phyloP scores from a whole-genome alignment of 2,797 vertebrate genomes.

The Alfaro cultratus region DNA sequence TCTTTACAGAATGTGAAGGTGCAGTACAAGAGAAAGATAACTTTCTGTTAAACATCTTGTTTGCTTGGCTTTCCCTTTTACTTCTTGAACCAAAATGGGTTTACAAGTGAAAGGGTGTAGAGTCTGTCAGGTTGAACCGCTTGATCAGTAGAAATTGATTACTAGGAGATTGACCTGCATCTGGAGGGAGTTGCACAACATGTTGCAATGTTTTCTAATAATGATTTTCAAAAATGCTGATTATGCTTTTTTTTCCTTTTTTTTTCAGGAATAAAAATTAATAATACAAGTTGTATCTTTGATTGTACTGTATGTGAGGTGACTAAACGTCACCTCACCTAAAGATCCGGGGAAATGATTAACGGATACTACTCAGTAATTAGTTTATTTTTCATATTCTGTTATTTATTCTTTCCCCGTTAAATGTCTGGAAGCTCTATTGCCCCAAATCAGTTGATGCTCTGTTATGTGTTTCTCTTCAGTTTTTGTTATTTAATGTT shows the following conservation, averaged over 20 bases:
- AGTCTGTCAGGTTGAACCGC: neutral
- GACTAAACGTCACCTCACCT: neutral
- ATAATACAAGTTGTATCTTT: conserved; percentile 34
- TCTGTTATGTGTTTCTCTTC: conserved; percentile 37
- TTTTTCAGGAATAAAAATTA: neutral
- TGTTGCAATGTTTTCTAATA: conserved; percentile 25
- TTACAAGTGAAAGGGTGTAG: conserved; percentile 22
- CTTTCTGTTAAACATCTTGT: conserved; percentile 20
- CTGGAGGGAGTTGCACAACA: conserved; percentile 27
- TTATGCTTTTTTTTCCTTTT: conserved; percentile 6
- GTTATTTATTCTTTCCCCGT: conserved; percentile 78
- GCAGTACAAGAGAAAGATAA: conserved; percentile 24
- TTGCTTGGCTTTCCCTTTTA: conserved; percentile 10
- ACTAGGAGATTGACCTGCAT: conserved; percentile 30
- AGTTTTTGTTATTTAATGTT: conserved; percentile 41
- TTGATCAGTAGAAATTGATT: conserved; percentile 14
- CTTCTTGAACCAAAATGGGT: conserved; percentile 14
- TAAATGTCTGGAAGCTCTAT: conserved; percentile 38
- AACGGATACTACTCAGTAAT: conserved; percentile 36
- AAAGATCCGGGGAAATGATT: conserved; percentile 10
- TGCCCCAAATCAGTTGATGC: conserved; percentile 33
- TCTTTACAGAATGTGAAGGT: conserved; percentile 52
- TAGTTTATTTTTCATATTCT: conserved; percentile 62
- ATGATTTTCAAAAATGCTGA: conserved; percentile 23
- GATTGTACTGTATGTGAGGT: conserved; percentile 41